Base-by-base conservation (phyloP, 2,113 vertebrate genomes). In the Excalfactoria chinensis region DNA sequence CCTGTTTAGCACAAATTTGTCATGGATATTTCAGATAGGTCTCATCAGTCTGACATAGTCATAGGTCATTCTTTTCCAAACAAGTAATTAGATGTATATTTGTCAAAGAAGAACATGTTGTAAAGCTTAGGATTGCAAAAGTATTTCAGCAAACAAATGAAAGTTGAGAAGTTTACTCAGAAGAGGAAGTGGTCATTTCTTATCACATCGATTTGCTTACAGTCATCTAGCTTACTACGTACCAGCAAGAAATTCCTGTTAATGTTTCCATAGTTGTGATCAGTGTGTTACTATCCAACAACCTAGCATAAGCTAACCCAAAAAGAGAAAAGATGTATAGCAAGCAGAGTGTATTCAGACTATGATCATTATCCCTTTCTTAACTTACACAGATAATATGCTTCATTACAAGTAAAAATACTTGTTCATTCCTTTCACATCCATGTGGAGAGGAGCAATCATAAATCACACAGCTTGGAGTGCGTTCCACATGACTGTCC, bases 161-260 rank as follows among this genome's bases (percentile, higher is more conserved):
- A 92, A 92, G 23, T 44, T 82, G 63, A 84, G 46, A 83, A 88
- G 21, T 75, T 92, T 44, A 62, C 30, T 26, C 37, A 55, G 44
- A 95, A 80, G 35, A 90, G 76, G 89, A 95, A 90, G 43, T 34
- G 58, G 34, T 3, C 12, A 9, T 69, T 93, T 91, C 48, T 81
- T 90, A 82, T 55, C 62, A 32, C 16, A 41, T 75, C 72, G 18
- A 69, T 87, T 94, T 86, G 12, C 40, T 90, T 86, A 77, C 44
- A n/a, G 32, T 84, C 22, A 59, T 58, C 48, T 86, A 46, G 18
- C 20, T 90, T 81, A 40, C 44, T 86, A 55, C 13, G 8, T 63
- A 86, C 49, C 46, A 80, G 63, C 32, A 80, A 76, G 49, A 66
- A 89, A 83, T 86, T 93, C 69, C 68, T 76, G 25, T 32, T 77